phyloP scores from a whole-genome alignment of 2,888 invertebrate species.

The Apotomis capreana region DNA sequence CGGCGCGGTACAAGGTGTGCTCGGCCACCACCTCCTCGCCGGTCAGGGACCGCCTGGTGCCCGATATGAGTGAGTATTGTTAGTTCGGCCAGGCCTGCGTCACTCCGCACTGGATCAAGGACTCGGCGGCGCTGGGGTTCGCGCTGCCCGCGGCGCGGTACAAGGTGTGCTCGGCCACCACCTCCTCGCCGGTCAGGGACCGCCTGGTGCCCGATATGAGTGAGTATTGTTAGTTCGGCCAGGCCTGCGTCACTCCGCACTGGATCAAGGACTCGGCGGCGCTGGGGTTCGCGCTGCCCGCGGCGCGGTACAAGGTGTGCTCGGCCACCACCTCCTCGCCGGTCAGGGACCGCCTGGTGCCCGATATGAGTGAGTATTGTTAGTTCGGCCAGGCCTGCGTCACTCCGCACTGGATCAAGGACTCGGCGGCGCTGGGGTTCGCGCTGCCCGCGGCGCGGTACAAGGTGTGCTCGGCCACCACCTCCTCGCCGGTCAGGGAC shows the following conservation, averaged over 20 bases:
- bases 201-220: constrained; percentile 74
- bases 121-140: constrained; percentile 88
- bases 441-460: constrained; percentile 85
- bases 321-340: constrained; percentile 88
- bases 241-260: constrained; percentile 87
- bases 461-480: constrained; percentile 83
- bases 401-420: constrained; percentile 80
- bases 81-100: constrained; percentile 86
- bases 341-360: constrained; percentile 77
- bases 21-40: constrained; percentile 88
- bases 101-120: constrained; percentile 80
- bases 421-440: constrained; percentile 88
- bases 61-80: too few relatives aligned
- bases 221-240: too few relatives aligned
- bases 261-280: constrained; percentile 85
- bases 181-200: constrained; percentile 88
- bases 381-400: constrained; percentile 86
- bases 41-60: constrained; percentile 77
- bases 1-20: constrained; percentile 82
- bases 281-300: constrained; percentile 87
- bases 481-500: constrained; percentile 88
- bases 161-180: constrained; percentile 83
- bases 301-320: constrained; percentile 82
- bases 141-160: constrained; percentile 85
- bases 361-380: too few relatives aligned